phyloP scores from a whole-genome alignment of 2,113 vertebrate species.

The Menidia beryllina region DNA sequence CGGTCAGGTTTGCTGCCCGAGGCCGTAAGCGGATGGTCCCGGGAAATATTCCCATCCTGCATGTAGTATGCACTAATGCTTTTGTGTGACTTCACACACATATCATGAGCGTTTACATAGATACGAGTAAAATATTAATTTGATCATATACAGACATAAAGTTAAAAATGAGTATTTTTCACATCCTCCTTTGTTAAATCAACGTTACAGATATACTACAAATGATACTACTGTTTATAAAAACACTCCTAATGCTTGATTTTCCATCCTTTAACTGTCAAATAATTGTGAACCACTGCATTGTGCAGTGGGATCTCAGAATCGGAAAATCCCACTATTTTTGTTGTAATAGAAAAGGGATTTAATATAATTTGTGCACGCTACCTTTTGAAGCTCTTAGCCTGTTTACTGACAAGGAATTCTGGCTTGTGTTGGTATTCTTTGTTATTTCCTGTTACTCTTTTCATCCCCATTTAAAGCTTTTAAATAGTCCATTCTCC shows the following conservation, averaged over 20 bases:
- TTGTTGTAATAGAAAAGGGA: not conserved
- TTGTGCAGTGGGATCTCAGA: not conserved
- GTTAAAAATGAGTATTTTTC: too few species aligned
- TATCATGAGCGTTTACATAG: conserved; percentile 34
- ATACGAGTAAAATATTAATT: conserved; percentile 11
- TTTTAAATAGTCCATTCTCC: too few species aligned
- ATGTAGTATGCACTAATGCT: not conserved
- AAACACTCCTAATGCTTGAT: not conserved
- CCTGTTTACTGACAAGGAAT: not conserved
- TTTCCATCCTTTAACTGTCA: not conserved
- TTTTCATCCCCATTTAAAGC: not conserved
- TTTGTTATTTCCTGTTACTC: not conserved
- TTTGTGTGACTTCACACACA: not conserved
- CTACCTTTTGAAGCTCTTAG: not conserved
- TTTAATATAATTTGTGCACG: not conserved
- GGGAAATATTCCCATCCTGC: conserved; percentile 33
- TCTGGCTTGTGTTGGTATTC: not conserved
- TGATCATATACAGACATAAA: conserved; percentile 9
- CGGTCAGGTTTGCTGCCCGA: conserved; percentile 53
- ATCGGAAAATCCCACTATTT: not conserved
- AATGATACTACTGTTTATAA: not conserved
- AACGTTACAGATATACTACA: too few species aligned
- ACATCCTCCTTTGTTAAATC: too few species aligned
- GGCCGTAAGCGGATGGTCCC: conserved; percentile 39
- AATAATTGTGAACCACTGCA: not conserved